phyloP scores from a whole-genome alignment of 2,797 vertebrate genomes.

The Pseudomugil gertrudae region DNA sequence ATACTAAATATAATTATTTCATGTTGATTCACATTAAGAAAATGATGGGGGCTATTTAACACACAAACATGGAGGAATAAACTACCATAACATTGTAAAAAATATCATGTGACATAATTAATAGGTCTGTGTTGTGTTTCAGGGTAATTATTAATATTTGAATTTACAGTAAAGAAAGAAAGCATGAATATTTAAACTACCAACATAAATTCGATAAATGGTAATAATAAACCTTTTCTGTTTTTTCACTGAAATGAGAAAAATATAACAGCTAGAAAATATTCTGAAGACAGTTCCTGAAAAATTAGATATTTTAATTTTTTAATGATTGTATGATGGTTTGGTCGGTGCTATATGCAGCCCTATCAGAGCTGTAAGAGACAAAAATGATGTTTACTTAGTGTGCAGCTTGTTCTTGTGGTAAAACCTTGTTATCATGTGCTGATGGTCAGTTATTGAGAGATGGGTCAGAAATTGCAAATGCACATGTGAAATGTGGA shows the following conservation, averaged over 20 bases:
- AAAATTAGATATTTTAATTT: background rate
- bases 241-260: background rate
- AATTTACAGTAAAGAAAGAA: background rate
- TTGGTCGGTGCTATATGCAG: too few species aligned
- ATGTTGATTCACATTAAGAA: background rate
- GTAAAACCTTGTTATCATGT: too few species aligned
- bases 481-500: too few species aligned
- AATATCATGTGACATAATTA: background rate
- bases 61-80: background rate
- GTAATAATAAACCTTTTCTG: background rate
- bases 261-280: background rate
- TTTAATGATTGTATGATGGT: too few species aligned
- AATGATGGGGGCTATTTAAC: background rate
- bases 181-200: background rate
- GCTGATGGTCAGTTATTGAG: too few species aligned
- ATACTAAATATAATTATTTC: background rate
- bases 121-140: background rate
- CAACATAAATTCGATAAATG: background rate
- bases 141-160: background rate
- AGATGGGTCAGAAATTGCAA: too few species aligned
- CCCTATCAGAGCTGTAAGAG: too few species aligned
- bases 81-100: background rate
- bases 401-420: too few species aligned
- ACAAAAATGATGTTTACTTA: too few species aligned
- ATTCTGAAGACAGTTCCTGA: background rate